A percentile compares a stretch with the other conserved stretches of the same genome.
Evolutionary conservation across 2,888 invertebrate species (phyloP).

Genomic region (Pseudolycoriella hygida): DNA sequence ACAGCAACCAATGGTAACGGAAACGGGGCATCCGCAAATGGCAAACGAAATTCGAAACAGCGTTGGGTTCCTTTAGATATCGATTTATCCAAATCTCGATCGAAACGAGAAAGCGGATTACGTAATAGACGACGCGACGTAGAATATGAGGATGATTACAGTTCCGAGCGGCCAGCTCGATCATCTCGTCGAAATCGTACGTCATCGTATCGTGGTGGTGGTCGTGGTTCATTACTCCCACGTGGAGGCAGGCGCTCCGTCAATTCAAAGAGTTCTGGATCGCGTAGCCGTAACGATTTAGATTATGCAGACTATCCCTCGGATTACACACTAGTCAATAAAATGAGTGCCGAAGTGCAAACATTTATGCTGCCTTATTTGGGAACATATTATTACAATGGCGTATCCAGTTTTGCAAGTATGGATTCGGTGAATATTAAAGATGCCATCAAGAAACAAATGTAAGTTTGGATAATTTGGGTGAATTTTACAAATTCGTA

Average conservation of each 20-base stretch:
- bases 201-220: not conserved
- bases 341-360: conserved; percentile 18
- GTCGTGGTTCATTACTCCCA: not conserved
- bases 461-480: too few species aligned
- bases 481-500: too few species aligned
- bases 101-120: conserved; percentile 18
- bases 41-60: conserved; percentile 29
- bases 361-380: conserved; percentile 16
- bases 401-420: conserved; percentile 24
- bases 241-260: not conserved
- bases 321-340: conserved; percentile 5
- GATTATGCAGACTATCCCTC: not conserved
- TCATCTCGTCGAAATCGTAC: conserved; percentile 2
- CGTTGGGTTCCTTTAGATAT: conserved; percentile 89
- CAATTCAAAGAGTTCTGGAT: not conserved
- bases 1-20: conserved; percentile 19
- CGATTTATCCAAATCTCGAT: conserved; percentile 46
- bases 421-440: conserved; percentile 42
- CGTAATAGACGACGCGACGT: conserved; percentile 4
- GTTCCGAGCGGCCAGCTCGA: conserved; percentile 13
- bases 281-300: not conserved
- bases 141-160: conserved; percentile 5
- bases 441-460: conserved; percentile 76
- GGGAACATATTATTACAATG: conserved; percentile 29
- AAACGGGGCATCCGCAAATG: conserved; percentile 7